phyloP scores from a whole-genome alignment of 2,113 vertebrate genomes.

The Caretta caretta region DNA sequence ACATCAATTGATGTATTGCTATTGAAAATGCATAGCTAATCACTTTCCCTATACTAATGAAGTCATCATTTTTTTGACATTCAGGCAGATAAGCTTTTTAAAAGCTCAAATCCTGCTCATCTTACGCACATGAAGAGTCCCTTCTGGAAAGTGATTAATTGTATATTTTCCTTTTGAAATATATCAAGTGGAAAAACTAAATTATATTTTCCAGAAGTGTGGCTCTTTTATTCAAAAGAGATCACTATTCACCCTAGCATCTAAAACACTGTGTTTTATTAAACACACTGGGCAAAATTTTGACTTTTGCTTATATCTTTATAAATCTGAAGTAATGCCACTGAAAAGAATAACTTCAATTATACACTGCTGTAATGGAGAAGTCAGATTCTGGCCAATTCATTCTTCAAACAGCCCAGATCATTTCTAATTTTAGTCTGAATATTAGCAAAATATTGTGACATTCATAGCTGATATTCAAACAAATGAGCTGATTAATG shows the following conservation, averaged over 20 bases:
- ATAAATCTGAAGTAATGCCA: neutral
- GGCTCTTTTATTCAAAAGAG: neutral
- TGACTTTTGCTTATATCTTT: neutral
- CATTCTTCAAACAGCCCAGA: conserved; percentile 26
- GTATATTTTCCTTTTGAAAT: neutral
- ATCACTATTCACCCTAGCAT: neutral
- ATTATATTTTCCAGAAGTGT: neutral
- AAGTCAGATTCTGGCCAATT: neutral
- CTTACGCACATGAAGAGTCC: neutral
- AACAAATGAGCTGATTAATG: neutral
- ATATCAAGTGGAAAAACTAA: neutral
- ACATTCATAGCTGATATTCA: neutral
- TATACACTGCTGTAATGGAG: neutral
- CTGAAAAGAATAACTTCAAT: neutral
- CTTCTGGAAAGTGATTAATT: neutral
- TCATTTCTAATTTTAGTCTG: conserved; percentile 15
- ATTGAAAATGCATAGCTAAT: neutral
- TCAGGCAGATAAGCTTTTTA: neutral
- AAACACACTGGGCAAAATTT: neutral
- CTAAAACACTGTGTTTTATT: neutral
- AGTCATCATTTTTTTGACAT: neutral
- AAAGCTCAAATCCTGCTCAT: neutral
- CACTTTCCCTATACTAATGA: neutral
- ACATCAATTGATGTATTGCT: neutral
- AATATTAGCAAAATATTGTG: conserved; percentile 15